Evolutionary conservation across 2,797 vertebrate genomes (phyloP).

Genomic region (Oreortyx pictus): DNA sequence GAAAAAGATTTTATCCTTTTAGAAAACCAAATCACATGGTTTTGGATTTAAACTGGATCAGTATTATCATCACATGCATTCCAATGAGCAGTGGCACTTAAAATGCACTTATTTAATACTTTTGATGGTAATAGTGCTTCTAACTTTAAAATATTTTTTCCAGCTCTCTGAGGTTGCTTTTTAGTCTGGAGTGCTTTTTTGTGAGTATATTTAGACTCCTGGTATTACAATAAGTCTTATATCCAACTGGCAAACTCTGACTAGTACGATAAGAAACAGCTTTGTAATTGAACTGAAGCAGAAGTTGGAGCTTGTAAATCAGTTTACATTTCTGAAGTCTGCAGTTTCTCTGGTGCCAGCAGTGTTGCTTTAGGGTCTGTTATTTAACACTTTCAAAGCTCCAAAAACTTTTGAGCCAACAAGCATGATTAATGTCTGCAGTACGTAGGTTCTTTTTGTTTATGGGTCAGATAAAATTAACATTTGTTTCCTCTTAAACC

Average conservation of each 20-base stretch:
- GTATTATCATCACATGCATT: conserved; percentile 34
- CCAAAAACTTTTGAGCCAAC: conserved; percentile 83
- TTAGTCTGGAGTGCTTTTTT: conserved; percentile 68
- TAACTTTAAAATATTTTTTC: conserved; percentile 73
- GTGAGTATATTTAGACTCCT: conserved; percentile 66
- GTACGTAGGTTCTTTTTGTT: conserved; percentile 90
- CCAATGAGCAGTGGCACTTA: conserved; percentile 15
- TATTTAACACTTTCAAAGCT: conserved; percentile 90
- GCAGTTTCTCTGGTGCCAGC: conserved; percentile 87
- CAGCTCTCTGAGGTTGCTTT: conserved; percentile 83
- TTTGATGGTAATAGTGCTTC: conserved; percentile 23
- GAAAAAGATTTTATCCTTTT: conserved; percentile 49
- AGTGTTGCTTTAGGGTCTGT: conserved; percentile 90
- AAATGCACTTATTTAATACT: conserved; percentile 20
- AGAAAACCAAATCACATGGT: conserved; percentile 55
- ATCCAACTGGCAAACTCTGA: conserved; percentile 52
- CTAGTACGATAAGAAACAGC: conserved; percentile 46
- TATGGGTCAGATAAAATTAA: conserved; percentile 91
- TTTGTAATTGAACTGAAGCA: conserved; percentile 57
- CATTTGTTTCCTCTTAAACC: conserved; percentile 94
- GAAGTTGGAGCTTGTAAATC: conserved; percentile 65
- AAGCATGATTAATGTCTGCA: conserved; percentile 97
- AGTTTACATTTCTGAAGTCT: conserved; percentile 68
- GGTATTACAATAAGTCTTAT: conserved; percentile 60
- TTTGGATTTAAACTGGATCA: conserved; percentile 40